phyloP scores from a whole-genome alignment of 2,797 vertebrate genomes.

The Eulemur coronatus region DNA sequence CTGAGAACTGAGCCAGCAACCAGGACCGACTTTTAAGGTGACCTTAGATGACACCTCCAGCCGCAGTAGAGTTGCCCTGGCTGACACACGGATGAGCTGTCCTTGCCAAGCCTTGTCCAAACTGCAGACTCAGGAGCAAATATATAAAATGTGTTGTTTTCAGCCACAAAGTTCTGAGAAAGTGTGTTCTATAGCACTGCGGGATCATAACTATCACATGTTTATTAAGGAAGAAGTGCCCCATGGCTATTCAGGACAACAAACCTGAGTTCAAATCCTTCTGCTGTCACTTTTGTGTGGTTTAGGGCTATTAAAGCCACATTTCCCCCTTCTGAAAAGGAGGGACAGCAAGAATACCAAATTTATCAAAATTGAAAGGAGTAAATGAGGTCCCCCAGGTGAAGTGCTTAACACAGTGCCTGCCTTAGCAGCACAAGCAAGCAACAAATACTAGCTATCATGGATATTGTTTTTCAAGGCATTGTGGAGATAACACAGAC shows the following conservation, averaged over 20 bases:
- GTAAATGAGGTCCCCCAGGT: background rate
- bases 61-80: background rate
- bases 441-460: background rate
- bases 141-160: background rate
- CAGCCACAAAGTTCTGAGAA: background rate
- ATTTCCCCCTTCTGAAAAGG: background rate
- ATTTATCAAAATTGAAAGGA: background rate
- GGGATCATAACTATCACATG: background rate
- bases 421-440: background rate
- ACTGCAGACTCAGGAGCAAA: background rate
- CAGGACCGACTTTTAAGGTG: background rate
- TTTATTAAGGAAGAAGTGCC: background rate
- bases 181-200: background rate
- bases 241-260: background rate
- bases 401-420: background rate
- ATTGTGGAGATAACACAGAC: background rate
- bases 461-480: background rate
- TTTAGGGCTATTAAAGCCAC: background rate
- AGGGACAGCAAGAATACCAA: background rate
- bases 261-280: background rate
- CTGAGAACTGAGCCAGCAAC: background rate
- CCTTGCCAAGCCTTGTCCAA: background rate
- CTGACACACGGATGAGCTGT: background rate
- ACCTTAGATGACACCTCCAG: background rate
- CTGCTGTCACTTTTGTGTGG: background rate